Conservation (phyloP, 2,113 vertebrate species). For the Colistium nudipinnis region DNA sequence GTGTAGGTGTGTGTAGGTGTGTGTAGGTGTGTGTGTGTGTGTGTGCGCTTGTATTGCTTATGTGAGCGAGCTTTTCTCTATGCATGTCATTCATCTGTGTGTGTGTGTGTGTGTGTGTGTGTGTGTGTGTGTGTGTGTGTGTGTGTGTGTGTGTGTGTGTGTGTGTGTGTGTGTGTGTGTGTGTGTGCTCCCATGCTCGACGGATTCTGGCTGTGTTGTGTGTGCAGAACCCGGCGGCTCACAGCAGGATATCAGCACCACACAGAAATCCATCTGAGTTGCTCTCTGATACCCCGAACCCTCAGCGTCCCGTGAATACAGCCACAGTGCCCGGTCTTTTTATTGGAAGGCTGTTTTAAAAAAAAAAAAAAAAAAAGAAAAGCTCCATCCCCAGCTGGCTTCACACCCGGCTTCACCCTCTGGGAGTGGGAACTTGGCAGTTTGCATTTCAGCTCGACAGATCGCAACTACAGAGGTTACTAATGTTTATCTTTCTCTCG, state of each 20-base stretch:
- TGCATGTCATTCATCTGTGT: slow-evolving; percentile 46
- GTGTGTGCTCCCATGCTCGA: slow-evolving; percentile 40
- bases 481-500: slow-evolving; percentile 29
- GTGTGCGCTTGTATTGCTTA: slow-evolving; percentile 3
- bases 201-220: slow-evolving; percentile 44
- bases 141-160: too few species aligned
- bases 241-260: slow-evolving; percentile 55
- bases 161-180: too few species aligned
- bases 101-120: too few species aligned
- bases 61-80: slow-evolving; percentile 6
- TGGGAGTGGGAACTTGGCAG: slow-evolving; percentile 3
- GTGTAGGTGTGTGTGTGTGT: neutral
- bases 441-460: slow-evolving; percentile 25
- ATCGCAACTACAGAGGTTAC: slow-evolving; percentile 50
- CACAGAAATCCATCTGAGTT: slow-evolving; percentile 66
- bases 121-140: too few species aligned
- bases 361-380: too few species aligned
- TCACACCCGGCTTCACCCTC: slow-evolving; percentile 4
- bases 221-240: slow-evolving; percentile 47
- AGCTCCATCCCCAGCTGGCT: slow-evolving; percentile 28
- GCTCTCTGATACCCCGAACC: slow-evolving; percentile 36
- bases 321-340: slow-evolving; percentile 10
- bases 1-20: neutral
- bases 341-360: slow-evolving; percentile 35
- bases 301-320: slow-evolving; percentile 19